phyloP scores from a whole-genome alignment of 1,140 invertebrate genomes.

The Zaprionus taronus region DNA sequence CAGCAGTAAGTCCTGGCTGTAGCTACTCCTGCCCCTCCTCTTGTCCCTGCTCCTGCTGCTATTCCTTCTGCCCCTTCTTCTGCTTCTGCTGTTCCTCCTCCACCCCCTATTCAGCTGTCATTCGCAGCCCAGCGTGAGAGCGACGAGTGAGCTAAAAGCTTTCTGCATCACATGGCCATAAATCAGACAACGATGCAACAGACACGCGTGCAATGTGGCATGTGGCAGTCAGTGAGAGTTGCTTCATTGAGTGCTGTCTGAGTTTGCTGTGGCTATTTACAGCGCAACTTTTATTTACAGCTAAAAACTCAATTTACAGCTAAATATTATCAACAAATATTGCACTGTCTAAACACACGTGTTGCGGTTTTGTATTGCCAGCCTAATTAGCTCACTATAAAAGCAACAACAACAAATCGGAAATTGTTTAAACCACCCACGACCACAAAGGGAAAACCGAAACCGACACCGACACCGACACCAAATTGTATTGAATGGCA shows the following conservation, averaged over 20 bases:
- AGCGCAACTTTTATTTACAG: neutral
- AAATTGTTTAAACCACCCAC: neutral
- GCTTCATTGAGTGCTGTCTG: neutral
- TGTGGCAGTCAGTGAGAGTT: neutral
- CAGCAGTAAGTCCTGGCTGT: neutral
- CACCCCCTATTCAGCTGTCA: slow-evolving; percentile 40
- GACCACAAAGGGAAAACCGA: slow-evolving; percentile 19
- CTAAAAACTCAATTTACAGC: neutral
- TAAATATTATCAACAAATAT: neutral
- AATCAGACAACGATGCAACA: slow-evolving; percentile 32
- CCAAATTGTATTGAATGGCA: neutral
- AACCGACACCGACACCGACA: neutral
- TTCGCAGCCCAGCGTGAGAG: slow-evolving; percentile 21
- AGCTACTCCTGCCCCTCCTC: neutral
- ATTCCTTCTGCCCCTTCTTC: too few species aligned
- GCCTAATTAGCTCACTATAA: neutral
- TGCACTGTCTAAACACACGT: neutral
- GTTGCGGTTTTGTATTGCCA: neutral
- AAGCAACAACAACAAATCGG: neutral
- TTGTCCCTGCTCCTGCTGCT: too few species aligned
- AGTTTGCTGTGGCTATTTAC: neutral
- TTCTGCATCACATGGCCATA: slow-evolving; percentile 46
- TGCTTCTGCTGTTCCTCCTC: neutral
- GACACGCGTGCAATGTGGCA: neutral
- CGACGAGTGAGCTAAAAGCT: slow-evolving; percentile 52